phyloP scores from a whole-genome alignment of 2,888 invertebrate genomes.

The Zhuqinia jingwanae region DNA sequence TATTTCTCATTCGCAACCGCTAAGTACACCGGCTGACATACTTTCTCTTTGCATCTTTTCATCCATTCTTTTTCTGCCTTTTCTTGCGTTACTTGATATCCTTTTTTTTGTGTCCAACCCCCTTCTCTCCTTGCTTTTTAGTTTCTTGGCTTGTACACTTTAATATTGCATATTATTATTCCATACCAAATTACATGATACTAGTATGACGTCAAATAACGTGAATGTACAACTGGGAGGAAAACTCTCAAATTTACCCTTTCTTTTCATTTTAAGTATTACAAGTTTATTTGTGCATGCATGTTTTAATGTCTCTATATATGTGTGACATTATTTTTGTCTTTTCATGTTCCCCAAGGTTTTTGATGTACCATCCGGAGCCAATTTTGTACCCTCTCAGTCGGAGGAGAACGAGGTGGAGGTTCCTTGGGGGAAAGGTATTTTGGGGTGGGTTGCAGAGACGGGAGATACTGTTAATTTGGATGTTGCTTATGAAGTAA shows the following conservation, averaged over 20 bases:
- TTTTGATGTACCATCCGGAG: constrained; percentile 83
- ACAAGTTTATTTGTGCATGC: not conserved
- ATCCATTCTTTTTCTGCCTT: not conserved
- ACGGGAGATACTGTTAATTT: constrained; percentile 82
- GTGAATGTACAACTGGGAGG: no score
- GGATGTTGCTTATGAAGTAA: constrained; percentile 82
- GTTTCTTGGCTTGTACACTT: not conserved
- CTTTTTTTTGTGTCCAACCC: not conserved
- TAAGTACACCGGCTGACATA: not conserved
- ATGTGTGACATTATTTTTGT: not conserved
- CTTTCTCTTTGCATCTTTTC: not conserved
- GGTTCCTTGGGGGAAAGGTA: constrained; percentile 83
- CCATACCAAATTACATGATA: no score
- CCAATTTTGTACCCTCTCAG: constrained; percentile 81
- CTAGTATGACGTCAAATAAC: no score
- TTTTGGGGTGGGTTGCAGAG: constrained; percentile 83
- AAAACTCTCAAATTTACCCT: no score
- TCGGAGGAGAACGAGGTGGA: constrained; percentile 81
- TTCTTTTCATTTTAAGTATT: no score
- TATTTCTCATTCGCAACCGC: not conserved
- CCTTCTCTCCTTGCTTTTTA: not conserved
- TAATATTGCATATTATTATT: no score
- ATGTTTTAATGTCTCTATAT: not conserved
- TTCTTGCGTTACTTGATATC: not conserved
- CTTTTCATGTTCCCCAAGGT: constrained; percentile 77